These are phyloP conservation scores for Phylloscopus trochilus DNA, from an alignment of 2,113 vertebrate species.

Conservation along the genomic window DNA sequence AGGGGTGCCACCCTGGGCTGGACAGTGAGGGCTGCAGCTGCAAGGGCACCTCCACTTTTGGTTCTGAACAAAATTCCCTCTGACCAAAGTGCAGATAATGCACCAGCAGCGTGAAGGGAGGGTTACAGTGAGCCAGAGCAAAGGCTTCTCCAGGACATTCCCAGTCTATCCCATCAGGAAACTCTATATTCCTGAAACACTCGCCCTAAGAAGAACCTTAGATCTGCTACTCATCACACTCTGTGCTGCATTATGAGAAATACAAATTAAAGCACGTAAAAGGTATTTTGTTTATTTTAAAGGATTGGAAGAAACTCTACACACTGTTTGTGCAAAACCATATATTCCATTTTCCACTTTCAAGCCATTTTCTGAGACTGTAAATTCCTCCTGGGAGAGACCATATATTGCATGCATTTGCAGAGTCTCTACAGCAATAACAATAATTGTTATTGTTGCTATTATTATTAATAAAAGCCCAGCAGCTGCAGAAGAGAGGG, in stretches of 20 bases:
- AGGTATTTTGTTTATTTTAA: neutral
- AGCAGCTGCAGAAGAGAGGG: neutral
- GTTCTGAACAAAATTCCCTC: neutral
- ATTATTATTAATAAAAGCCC: constrained; percentile 10
- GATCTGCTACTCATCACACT: neutral
- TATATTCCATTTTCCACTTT: neutral
- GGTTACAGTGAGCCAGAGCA: rapidly evolving
- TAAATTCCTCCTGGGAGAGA: neutral
- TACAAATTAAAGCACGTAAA: neutral
- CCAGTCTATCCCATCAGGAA: neutral
- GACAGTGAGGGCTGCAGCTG: neutral
- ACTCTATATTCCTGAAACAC: rapidly evolving
- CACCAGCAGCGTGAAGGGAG: neutral
- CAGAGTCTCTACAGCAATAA: neutral
- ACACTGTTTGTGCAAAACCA: neutral
- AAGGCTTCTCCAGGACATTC: neutral
- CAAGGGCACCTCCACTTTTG: neutral
- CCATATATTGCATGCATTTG: neutral
- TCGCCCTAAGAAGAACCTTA: neutral
- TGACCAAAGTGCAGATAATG: rapidly evolving
- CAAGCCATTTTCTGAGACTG: neutral
- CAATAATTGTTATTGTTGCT: neutral
- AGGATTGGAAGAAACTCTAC: neutral
- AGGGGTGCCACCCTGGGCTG: neutral
- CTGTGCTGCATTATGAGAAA: neutral